Percentiles rank a stretch among this genome's conserved stretches.
These are phyloP conservation scores for Sinohyriopsis cumingii DNA, from an alignment of 2,888 invertebrate genomes.

Conservation along the genomic window DNA sequence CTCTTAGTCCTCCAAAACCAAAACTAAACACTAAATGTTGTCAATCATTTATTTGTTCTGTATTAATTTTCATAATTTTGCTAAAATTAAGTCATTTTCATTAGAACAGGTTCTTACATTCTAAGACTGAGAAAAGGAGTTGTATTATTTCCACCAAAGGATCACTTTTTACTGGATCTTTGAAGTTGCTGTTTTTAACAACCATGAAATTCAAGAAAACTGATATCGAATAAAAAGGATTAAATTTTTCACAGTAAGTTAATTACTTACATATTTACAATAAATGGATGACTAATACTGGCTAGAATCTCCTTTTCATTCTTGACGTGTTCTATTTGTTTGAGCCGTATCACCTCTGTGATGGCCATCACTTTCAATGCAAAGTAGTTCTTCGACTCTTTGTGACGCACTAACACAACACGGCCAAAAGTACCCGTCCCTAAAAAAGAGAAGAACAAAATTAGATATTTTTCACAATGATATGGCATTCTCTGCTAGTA, in stretches of 20 bases:
- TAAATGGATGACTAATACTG: slow-evolving; percentile 91
- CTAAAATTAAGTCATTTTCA: too few species aligned
- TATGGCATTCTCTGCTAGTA: too few species aligned
- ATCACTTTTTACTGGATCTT: too few species aligned
- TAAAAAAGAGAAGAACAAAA: slow-evolving; percentile 27
- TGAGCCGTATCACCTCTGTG: slow-evolving; percentile 88
- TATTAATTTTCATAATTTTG: too few species aligned
- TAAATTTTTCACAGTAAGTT: neutral
- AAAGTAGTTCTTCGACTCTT: slow-evolving; percentile 70
- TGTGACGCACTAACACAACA: slow-evolving; percentile 89
- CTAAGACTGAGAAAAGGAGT: too few species aligned
- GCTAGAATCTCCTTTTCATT: slow-evolving; percentile 93
- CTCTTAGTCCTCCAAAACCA: too few species aligned
- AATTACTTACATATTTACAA: slow-evolving; percentile 89
- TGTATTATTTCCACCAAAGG: too few species aligned
- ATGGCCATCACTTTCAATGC: slow-evolving; percentile 97
- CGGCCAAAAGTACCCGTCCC: slow-evolving; percentile 96
- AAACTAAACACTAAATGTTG: too few species aligned
- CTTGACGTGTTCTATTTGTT: slow-evolving; percentile 96
- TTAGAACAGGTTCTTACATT: too few species aligned
- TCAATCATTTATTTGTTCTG: too few species aligned
- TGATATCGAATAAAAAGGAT: neutral
- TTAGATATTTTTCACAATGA: neutral
- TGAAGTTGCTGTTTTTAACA: neutral
- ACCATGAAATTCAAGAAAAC: neutral